Evolutionary conservation across 2,888 invertebrate species (phyloP), one percentile per base, ranked within the genome.

Genomic region (Cheilosia impressa): DNA sequence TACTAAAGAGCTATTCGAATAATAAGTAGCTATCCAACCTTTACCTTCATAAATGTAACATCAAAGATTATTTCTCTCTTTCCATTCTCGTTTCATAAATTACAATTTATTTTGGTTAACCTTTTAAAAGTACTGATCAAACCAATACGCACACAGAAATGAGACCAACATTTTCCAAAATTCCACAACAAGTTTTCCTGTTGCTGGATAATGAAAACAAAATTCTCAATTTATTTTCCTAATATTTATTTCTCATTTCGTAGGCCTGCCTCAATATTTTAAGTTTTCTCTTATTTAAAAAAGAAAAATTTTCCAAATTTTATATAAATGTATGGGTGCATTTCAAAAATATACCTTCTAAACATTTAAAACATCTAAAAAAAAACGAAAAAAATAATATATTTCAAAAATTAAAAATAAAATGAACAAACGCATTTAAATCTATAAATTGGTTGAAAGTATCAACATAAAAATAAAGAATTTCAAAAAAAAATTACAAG

Each of bases 311-410:
- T 52, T 60, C 17, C 43, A 24, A 50, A 58, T 53, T 53, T 80
- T 85, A 80, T 85, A 85, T 77, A 84, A 85, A 85, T 80, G 81
- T 81, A 81, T 81, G 80, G 85, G 81, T 81, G 85, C 81, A 85
- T 85, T 81, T 81, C 72, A 85, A 81, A 84, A 84, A 79, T 79
- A 79, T 76, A 85, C 85, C 85, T 72, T 72, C 65, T 17, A 68
- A 66, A 78, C 17, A 47, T 60, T 24, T 69, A 41, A 55, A 57
- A 27, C 34, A 63, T 78, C 50, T 50, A 65, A 63, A 41, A 50
- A 65, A 22, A 22, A 22, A 22, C 22, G 22, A 22, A 22, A 22
- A 68, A 63, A 66, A 41, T 24, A 68, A 73, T 38, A n/a, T 22
- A 55, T 24, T 45, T 45, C 34, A 69, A 47, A 55, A 45, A 50